phyloP scores from a whole-genome alignment of 2,113 vertebrate species.

The Eretmochelys imbricata region DNA sequence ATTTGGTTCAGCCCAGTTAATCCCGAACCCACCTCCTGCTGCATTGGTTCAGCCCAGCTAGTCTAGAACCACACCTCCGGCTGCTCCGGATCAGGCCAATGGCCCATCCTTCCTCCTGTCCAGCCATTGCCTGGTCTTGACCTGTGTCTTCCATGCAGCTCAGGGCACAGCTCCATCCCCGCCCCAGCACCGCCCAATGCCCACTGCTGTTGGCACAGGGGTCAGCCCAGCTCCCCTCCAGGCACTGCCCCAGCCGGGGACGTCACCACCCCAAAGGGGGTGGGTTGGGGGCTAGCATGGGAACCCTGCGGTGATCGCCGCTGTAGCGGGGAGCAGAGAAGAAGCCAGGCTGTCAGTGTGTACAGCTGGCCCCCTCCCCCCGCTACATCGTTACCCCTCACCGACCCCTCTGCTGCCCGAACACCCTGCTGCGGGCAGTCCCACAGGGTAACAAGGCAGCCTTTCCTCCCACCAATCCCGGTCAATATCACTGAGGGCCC shows the following conservation, averaged over 20 bases:
- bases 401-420: background rate
- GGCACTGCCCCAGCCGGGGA: accelerated
- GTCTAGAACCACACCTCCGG: background rate
- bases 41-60: background rate
- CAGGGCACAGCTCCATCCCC: background rate
- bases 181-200: background rate
- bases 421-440: background rate
- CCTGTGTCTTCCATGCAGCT: background rate
- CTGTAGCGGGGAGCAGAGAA: too few species aligned
- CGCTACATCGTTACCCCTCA: background rate
- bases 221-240: accelerated
- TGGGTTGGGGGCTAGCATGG: background rate
- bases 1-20: background rate
- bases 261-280: accelerated
- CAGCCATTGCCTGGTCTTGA: background rate
- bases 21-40: background rate
- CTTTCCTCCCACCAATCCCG: background rate
- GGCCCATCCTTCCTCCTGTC: background rate
- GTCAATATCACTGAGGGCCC: too few species aligned
- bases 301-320: background rate
- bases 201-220: background rate
- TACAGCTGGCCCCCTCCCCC: too few species aligned
- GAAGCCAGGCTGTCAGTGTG: background rate
- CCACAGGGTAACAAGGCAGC: background rate
- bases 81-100: too few species aligned